Evolutionary conservation across 2,797 vertebrate genomes (phyloP).

Genomic region (Anguilla anguilla): DNA sequence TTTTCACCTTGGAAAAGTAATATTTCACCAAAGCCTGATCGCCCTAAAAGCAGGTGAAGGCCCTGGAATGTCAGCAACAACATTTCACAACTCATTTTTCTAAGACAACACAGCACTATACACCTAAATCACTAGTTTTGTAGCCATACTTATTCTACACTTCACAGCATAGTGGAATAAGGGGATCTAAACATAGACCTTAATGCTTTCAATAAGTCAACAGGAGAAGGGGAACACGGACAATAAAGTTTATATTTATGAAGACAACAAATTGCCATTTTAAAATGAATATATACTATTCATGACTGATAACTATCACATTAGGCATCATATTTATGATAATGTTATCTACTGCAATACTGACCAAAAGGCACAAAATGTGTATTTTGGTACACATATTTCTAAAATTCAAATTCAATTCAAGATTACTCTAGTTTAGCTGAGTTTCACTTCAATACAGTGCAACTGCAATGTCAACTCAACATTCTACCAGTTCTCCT

Average conservation of each 20-base stretch:
- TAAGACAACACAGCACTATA: background rate
- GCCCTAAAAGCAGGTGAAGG: slow-evolving; percentile 6
- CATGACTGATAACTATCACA: background rate
- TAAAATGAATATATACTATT: background rate
- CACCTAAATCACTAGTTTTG: background rate
- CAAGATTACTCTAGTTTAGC: background rate
- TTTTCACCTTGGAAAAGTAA: background rate
- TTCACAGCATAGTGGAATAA: background rate
- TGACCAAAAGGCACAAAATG: background rate
- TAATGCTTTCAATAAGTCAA: background rate
- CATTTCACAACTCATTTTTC: slow-evolving; percentile 8
- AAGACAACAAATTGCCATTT: background rate
- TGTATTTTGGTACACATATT: background rate
- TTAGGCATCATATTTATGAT: background rate
- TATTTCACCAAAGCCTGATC: background rate
- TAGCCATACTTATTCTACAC: background rate
- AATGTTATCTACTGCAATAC: background rate
- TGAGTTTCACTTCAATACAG: background rate
- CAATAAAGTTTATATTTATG: background rate
- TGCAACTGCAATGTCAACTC: background rate
- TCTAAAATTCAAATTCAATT: background rate
- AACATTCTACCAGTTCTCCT: background rate
- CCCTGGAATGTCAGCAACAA: slow-evolving; percentile 3
- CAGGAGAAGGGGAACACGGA: background rate
- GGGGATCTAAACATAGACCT: slow-evolving; percentile 1